Percentiles rank a stretch among this genome's conserved stretches.
These are phyloP conservation scores for Drosophila suzukii DNA, from an alignment of 1,140 invertebrate genomes.

Conservation along the genomic window DNA sequence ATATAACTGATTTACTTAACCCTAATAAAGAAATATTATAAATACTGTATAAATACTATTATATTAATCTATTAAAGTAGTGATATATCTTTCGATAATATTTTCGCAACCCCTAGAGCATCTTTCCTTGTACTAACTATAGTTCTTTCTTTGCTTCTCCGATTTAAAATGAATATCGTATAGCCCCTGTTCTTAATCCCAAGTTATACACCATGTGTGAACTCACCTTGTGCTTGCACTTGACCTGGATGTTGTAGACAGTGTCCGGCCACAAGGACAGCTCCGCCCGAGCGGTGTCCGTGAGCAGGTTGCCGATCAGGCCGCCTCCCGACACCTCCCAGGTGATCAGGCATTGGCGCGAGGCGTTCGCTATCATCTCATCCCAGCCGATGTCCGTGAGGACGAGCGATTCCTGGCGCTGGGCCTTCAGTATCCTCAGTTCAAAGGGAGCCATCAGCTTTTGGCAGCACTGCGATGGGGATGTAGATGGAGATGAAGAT, in stretches of 20 bases:
- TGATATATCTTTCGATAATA: too few relatives aligned
- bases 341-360: constrained; percentile 90
- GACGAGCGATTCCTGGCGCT: constrained; percentile 86
- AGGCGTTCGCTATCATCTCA: constrained; percentile 86
- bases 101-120: too few relatives aligned
- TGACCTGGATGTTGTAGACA: constrained; percentile 91
- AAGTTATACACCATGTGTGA: background rate
- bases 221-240: constrained; percentile 84
- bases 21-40: too few relatives aligned
- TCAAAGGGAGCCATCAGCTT: constrained; percentile 61
- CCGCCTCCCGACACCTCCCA: constrained; percentile 93
- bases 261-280: constrained; percentile 92
- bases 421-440: constrained; percentile 61
- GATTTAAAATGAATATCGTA: background rate
- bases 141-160: too few relatives aligned
- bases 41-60: too few relatives aligned
- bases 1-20: too few relatives aligned
- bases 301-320: constrained; percentile 93
- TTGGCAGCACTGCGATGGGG: constrained; percentile 68
- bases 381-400: constrained; percentile 92
- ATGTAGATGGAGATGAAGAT: background rate
- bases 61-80: too few relatives aligned
- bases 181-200: background rate
- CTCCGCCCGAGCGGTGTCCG: constrained; percentile 90
- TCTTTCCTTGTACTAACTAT: too few relatives aligned